Evolutionary conservation across 2,797 vertebrate species (phyloP).

Genomic region (Scomberomorus guttatus): DNA sequence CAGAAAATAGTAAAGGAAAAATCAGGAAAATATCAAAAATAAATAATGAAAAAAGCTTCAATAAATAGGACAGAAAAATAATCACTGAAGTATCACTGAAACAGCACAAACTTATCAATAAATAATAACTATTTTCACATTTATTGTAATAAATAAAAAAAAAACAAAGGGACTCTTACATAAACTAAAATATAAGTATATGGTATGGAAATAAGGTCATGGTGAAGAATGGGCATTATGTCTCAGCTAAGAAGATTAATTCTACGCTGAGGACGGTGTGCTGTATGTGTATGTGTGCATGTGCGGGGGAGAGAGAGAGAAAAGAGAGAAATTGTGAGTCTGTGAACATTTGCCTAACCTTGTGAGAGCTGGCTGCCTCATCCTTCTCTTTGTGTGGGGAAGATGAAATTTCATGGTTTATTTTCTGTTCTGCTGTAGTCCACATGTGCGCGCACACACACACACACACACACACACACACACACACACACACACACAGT

Average conservation of each 20-base stretch:
- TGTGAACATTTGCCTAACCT: conserved; percentile 44
- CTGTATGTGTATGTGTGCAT: conserved; percentile 13
- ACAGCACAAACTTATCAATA: background rate
- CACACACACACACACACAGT: conserved; percentile 17
- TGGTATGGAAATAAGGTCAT: conserved; percentile 19
- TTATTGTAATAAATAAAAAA: background rate
- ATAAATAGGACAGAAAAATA: background rate
- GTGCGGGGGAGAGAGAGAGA: conserved; percentile 33
- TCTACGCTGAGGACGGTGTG: conserved; percentile 15
- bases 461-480: conserved; percentile 10
- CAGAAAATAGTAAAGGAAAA: too few species aligned
- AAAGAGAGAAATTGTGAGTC: conserved; percentile 24
- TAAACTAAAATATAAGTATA: conserved; percentile 14
- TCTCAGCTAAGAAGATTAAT: conserved; percentile 43
- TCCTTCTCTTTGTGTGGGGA: conserved; percentile 35
- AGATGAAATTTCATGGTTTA: conserved; percentile 59
- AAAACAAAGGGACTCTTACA: background rate
- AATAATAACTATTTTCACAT: background rate
- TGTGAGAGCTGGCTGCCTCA: conserved; percentile 39
- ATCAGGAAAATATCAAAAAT: too few species aligned
- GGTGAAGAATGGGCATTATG: conserved; percentile 16
- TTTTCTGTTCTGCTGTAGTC: conserved; percentile 45
- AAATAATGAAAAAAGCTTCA: background rate
- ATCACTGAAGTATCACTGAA: background rate
- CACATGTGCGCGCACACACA: background rate